Evolutionary conservation across 1,140 invertebrate species (phyloP).

Genomic region (Tenebrio molitor): DNA sequence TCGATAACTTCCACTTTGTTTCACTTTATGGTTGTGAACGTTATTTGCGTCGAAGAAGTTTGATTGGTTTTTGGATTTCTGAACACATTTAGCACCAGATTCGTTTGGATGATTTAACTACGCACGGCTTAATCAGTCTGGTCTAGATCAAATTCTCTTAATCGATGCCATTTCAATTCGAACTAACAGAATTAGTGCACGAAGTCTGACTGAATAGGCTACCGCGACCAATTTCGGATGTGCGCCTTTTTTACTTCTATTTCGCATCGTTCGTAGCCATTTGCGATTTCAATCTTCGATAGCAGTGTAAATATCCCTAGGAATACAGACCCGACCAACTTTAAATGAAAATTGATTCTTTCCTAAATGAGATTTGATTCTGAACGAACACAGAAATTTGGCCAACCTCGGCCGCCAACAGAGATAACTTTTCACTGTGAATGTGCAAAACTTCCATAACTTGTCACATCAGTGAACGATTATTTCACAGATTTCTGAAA

Average conservation of each 20-base stretch:
- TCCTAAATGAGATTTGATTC: slow-evolving; percentile 21
- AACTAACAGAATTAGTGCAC: no score
- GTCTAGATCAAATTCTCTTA: not conserved
- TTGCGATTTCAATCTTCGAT: slow-evolving; percentile 37
- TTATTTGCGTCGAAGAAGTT: slow-evolving; percentile 31
- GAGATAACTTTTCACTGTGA: not conserved
- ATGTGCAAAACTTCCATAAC: not conserved
- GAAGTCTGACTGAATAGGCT: no score
- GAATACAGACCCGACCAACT: slow-evolving; percentile 8
- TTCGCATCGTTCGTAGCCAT: slow-evolving; percentile 21
- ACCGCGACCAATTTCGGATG: not conserved
- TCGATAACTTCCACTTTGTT: slow-evolving; percentile 43
- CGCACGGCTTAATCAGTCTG: slow-evolving; percentile 9
- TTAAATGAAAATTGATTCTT: slow-evolving; percentile 37
- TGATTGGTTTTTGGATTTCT: slow-evolving; percentile 40
- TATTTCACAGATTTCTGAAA: no score
- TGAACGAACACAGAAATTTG: slow-evolving; percentile 15
- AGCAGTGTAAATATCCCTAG: slow-evolving; percentile 29
- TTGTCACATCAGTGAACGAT: no score
- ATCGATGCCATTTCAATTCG: no score
- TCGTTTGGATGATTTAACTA: slow-evolving; percentile 22
- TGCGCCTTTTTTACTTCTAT: slow-evolving; percentile 1
- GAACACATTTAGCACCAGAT: slow-evolving; percentile 32
- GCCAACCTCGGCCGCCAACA: not conserved
- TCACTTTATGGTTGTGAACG: slow-evolving; percentile 40